phyloP scores from a whole-genome alignment of 2,797 vertebrate species.

The Sebastes matsubarae region DNA sequence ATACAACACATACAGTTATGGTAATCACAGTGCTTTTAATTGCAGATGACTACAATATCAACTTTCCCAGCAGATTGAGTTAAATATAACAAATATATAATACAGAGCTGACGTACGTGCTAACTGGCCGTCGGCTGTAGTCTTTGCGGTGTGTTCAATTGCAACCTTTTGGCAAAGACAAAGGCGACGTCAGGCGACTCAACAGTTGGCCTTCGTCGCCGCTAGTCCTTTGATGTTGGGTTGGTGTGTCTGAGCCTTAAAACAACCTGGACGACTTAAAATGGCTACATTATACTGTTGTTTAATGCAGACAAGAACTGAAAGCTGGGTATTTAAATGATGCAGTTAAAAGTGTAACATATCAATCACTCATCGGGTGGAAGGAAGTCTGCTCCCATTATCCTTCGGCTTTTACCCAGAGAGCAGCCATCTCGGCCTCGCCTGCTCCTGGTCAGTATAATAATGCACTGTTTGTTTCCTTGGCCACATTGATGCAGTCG shows the following conservation, averaged over 20 bases:
- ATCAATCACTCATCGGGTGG: slow-evolving; percentile 69
- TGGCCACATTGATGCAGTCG: slow-evolving; percentile 53
- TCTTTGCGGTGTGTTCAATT: no score
- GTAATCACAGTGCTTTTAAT: neutral
- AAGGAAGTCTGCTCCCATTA: slow-evolving; percentile 78
- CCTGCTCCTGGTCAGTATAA: slow-evolving; percentile 84
- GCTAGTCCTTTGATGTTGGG: no score
- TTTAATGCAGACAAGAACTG: neutral
- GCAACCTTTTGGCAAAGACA: no score
- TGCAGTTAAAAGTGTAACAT: slow-evolving; percentile 40
- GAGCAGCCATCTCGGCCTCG: slow-evolving; percentile 79
- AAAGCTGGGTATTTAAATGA: slow-evolving; percentile 4
- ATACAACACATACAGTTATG: neutral
- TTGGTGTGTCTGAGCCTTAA: neutral
- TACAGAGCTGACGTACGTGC: no score
- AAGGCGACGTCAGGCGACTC: no score
- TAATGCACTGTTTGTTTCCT: slow-evolving; percentile 74
- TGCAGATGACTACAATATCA: neutral
- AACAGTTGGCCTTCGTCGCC: no score
- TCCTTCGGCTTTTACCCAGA: slow-evolving; percentile 79
- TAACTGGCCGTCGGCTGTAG: no score
- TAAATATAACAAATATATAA: neutral
- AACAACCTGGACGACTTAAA: neutral
- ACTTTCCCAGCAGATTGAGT: neutral
- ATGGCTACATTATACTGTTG: neutral